Evolutionary conservation across 1,140 invertebrate genomes (phyloP).

Genomic region (Tenebrio molitor): DNA sequence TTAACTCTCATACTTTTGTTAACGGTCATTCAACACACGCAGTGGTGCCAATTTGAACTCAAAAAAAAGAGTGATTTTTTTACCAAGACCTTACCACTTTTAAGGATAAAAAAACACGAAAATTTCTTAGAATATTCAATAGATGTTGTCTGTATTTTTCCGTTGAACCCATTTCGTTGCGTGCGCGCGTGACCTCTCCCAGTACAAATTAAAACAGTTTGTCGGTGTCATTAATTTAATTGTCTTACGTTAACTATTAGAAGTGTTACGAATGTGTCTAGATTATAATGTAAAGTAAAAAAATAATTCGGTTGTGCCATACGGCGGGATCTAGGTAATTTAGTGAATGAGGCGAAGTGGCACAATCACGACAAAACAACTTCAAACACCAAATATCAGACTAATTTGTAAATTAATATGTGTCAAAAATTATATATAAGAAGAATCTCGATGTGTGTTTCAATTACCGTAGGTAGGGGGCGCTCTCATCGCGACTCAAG

Average conservation of each 20-base stretch:
- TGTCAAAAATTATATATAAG: constrained; percentile 37
- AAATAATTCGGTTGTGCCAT: constrained; percentile 17
- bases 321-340: not conserved
- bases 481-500: no score
- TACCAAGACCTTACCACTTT: not conserved
- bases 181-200: constrained; percentile 4
- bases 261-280: constrained; percentile 22
- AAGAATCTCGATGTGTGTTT: constrained; percentile 7
- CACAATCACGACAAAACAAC: constrained; percentile 32
- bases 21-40: not conserved
- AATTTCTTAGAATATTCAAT: constrained; percentile 10
- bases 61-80: constrained; percentile 35
- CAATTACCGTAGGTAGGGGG: constrained; percentile 10
- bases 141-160: not conserved
- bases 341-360: not conserved
- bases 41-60: constrained; percentile 33
- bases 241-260: constrained; percentile 7
- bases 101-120: constrained; percentile 2
- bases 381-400: constrained; percentile 46
- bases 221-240: constrained; percentile 23
- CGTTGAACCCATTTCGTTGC: not conserved
- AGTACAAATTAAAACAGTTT: constrained; percentile 29
- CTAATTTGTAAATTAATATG: constrained; percentile 47
- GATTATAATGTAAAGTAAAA: constrained; percentile 2
- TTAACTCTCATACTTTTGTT: constrained; percentile 5